Conservation (phyloP, 1,140 invertebrate genomes). For the Drosophila subpulchrella region DNA sequence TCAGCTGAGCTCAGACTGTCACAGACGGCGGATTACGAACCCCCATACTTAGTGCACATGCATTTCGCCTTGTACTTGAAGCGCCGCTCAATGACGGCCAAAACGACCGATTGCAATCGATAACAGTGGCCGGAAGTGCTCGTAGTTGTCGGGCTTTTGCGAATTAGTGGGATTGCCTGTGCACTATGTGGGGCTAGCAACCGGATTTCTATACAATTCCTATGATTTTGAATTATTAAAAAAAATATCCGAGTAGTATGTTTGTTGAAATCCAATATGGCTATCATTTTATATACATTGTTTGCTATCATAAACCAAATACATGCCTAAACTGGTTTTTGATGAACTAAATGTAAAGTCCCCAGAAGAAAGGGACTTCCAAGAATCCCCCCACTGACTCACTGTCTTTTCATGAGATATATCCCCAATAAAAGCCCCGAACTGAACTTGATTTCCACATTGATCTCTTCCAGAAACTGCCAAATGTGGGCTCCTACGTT, state of each 20-base stretch:
- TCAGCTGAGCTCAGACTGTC: conserved; percentile 19
- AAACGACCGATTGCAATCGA: conserved; percentile 36
- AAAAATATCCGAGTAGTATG: too few species aligned
- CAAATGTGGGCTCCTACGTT: conserved; percentile 76
- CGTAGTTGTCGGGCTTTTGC: conserved; percentile 12
- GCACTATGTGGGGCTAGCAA: background rate
- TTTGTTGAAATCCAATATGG: too few species aligned
- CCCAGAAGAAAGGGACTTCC: background rate
- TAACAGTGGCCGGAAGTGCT: conserved; percentile 33
- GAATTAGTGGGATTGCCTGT: background rate
- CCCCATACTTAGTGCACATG: conserved; percentile 18
- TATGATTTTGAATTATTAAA: background rate
- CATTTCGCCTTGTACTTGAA: conserved; percentile 42
- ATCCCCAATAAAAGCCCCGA: background rate
- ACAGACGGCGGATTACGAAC: conserved; percentile 3
- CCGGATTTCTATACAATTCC: background rate
- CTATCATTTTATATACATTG: too few species aligned
- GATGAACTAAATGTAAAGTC: too few species aligned
- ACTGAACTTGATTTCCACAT: background rate
- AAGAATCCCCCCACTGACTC: conserved; percentile 1
- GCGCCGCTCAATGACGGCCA: conserved; percentile 56
- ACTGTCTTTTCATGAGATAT: conserved; percentile 2
- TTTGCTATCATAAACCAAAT: too few species aligned
- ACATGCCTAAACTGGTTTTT: too few species aligned
- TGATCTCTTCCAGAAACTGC: conserved; percentile 68